Evolutionary conservation across 1,140 invertebrate genomes (phyloP), one percentile per base, ranked within the genome.

Genomic region (Drosophila novamexicana): DNA sequence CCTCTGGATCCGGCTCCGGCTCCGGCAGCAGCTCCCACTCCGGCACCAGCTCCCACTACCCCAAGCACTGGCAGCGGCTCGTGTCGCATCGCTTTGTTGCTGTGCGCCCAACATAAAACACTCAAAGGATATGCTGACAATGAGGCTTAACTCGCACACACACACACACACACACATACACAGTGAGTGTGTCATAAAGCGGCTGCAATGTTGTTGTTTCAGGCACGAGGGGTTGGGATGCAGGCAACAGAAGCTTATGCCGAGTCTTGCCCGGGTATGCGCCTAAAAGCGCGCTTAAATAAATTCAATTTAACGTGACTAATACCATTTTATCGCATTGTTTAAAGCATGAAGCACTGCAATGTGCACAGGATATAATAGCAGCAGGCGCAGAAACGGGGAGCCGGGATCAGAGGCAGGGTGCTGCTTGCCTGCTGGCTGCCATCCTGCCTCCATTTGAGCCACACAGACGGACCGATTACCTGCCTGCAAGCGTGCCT

Each of bases 241-340:
- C 18, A 18, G 50, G 68, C 9, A 44, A 32, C 57, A 47, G 39
- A 22, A 29, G 69, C 77, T 75, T 75, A 78, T 71, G 66, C 9
- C 37, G 59, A 70, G 75, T 59, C 49, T 58, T 79, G 68, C 66
- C 61, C 34, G 61, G 49, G 68, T 54, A 57, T 69, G 84, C 83
- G 84, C 84, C 85, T 84, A 89, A 89, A 81, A 84, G 84, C 81
- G 81, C 81, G 84, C 84, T 84, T 90, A 89, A 89, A 89, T 89
- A 89, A 89, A 89, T 89, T 89, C 84, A 89, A 89, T 89, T 89
- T 89, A 89, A 89, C 84, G 84, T 89, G 85, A 89, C 84, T 89
- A 89, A 89, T 89, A 84, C 84, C 84, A 90, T 90, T 89, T 89
- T 89, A 89, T 89, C 84, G 84, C 81, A 90, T 89, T 89, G 84